phyloP scores from a whole-genome alignment of 2,113 vertebrate genomes.

The Rallus limicola region DNA sequence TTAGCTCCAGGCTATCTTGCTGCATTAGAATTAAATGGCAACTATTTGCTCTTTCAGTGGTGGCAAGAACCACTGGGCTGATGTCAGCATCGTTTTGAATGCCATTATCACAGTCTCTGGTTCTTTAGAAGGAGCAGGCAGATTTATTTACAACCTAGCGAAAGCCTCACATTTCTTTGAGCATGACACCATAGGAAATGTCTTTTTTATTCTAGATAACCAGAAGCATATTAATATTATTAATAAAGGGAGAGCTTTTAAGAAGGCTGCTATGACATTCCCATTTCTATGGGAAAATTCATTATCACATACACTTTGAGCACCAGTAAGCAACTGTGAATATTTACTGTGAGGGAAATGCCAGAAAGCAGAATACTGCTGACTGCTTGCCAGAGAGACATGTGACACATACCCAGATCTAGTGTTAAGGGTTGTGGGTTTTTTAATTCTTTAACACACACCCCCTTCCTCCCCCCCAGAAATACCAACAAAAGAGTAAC shows the following conservation, averaged over 20 bases:
- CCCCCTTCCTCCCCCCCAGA: not conserved
- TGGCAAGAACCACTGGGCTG: not conserved
- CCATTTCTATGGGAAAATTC: not conserved
- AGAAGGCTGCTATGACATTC: not conserved
- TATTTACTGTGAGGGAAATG: not conserved
- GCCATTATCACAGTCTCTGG: not conserved
- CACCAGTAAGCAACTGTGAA: not conserved
- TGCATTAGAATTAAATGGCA: constrained; percentile 48
- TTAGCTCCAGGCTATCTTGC: constrained; percentile 21
- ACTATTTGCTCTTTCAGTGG: not conserved
- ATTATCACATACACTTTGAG: not conserved
- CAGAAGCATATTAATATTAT: not conserved
- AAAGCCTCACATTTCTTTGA: not conserved
- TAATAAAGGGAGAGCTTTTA: not conserved
- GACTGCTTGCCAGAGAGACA: not conserved
- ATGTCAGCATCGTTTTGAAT: constrained; percentile 28
- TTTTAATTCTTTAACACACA: not conserved
- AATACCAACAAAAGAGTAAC: not conserved
- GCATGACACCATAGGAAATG: not conserved
- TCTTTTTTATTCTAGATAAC: not conserved
- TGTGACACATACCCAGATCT: not conserved
- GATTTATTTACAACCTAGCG: constrained; percentile 25
- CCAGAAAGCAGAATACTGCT: not conserved
- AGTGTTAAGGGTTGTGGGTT: not conserved
- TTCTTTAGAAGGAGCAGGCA: not conserved